A percentile compares a stretch with the other conserved stretches of the same genome.
These are phyloP conservation scores for Rhyacichthys aspro DNA, from an alignment of 2,797 vertebrate genomes.

Conservation along the genomic window DNA sequence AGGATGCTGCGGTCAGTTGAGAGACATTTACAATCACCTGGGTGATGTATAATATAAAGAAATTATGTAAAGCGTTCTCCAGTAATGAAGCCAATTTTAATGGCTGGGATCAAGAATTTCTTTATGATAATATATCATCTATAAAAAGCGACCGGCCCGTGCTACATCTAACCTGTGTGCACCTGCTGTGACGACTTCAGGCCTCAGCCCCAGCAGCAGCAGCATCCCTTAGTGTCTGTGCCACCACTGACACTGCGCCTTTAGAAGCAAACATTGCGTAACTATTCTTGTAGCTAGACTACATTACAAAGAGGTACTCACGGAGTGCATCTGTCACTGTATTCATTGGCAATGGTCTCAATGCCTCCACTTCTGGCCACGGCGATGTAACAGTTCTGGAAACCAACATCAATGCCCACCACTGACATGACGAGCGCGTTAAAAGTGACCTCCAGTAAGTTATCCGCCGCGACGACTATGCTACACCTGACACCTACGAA, in stretches of 20 bases:
- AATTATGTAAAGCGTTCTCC: not conserved
- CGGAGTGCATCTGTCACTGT: conserved; percentile 98
- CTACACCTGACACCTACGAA: conserved; percentile 53
- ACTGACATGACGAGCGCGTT: conserved; percentile 86
- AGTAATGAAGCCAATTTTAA: conserved; percentile 2
- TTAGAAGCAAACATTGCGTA: conserved; percentile 67
- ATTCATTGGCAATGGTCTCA: conserved; percentile 94
- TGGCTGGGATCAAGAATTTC: not conserved
- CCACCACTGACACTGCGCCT: conserved; percentile 22
- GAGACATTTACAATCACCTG: not conserved
- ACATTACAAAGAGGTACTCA: conserved; percentile 79
- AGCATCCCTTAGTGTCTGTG: conserved; percentile 7
- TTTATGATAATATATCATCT: not conserved
- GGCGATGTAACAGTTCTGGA: conserved; percentile 93
- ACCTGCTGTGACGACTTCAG: conserved; percentile 37
- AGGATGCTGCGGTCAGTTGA: conserved; percentile 42
- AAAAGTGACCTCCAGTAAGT: conserved; percentile 39
- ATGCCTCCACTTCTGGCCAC: conserved; percentile 94
- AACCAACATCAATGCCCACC: conserved; percentile 94
- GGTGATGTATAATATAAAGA: not conserved
- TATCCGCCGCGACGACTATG: conserved; percentile 36
- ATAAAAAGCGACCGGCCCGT: not conserved
- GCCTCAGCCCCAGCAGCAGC: conserved; percentile 32
- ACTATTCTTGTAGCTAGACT: conserved; percentile 47
- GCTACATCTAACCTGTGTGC: conserved; percentile 36